Evolutionary conservation across 2,888 invertebrate genomes (phyloP).

Genomic region (Pandemis corylana): DNA sequence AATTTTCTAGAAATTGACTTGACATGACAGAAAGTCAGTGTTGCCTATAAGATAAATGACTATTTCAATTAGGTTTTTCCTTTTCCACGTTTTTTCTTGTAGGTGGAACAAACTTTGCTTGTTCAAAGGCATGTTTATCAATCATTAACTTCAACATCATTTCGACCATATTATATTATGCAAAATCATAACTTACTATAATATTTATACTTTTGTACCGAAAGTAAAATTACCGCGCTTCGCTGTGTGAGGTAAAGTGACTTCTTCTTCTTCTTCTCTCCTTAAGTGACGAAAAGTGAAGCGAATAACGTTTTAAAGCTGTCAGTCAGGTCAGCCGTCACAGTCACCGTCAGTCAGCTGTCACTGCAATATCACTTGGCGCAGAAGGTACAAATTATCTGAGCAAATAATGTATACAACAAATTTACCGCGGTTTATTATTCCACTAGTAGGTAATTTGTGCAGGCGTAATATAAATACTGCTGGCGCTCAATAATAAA

Average conservation of each 20-base stretch:
- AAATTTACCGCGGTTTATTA: slow-evolving; percentile 32
- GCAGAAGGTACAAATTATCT: slow-evolving; percentile 30
- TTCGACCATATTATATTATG: too few relatives aligned
- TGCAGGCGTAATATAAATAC: slow-evolving; percentile 31
- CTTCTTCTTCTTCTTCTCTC: too few relatives aligned
- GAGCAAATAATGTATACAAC: slow-evolving; percentile 30
- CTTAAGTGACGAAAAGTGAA: too few relatives aligned
- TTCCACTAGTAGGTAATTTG: slow-evolving; percentile 19
- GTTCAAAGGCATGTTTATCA: too few relatives aligned
- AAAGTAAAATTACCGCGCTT: too few relatives aligned
- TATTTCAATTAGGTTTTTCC: too few relatives aligned
- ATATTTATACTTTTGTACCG: too few relatives aligned
- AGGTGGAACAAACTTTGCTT: neutral
- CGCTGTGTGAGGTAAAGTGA: too few relatives aligned
- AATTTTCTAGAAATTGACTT: slow-evolving; percentile 76
- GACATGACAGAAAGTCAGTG: slow-evolving; percentile 27
- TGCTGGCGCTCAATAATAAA: slow-evolving; percentile 16
- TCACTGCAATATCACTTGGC: slow-evolving; percentile 11
- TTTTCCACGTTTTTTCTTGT: slow-evolving; percentile 10
- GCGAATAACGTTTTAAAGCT: neutral
- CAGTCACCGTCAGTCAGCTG: neutral
- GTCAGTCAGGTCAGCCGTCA: neutral
- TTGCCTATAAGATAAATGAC: slow-evolving; percentile 15
- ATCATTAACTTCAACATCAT: too few relatives aligned
- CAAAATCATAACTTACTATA: too few relatives aligned